Base-by-base conservation (phyloP, 2,113 vertebrate genomes). In the Cryptomyrus ogoouensis region DNA sequence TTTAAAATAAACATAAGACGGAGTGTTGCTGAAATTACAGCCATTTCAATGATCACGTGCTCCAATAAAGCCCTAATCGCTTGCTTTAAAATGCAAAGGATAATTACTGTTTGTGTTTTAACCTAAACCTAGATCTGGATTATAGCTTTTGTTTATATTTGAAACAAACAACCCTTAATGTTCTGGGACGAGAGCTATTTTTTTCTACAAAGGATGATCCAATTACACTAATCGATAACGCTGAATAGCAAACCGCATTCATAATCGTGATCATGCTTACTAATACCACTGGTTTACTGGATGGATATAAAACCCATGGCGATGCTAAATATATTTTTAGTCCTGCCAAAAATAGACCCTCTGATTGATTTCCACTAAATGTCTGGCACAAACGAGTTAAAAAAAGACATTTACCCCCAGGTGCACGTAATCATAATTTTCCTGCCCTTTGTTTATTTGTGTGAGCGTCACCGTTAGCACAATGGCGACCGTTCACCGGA, bases 281-380 rank as follows among this genome's bases (percentile, higher is more conserved):
- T 87, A 52, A 87, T 83, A 56, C 35, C 88, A 90, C 80, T 91
- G 62, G 90, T 91, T 91, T 89, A 88, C 89, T 87, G 89, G 88
- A 92, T 92, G 92, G 88, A 92, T 91, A 91, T 91, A 93, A 92
- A 94, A 92, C 94, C 74, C 89, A 91, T 42, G 15, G 90, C 90
- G 87, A 85, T 83, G 56, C 74, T 42, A 70, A 70, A 84, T 89
- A 92, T 95, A 94, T 94, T 94, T 93, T 93, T 92, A 94, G 91
- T 92, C 88, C 89, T 77, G 42, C 94, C 93, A 94, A 93, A 90
- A 95, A 96, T 94, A 96, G 92, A 91, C 90, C 66, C 49, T 49
- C 88, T 89, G 66, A 39, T 90, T 91, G 93, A 92, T 90, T 91
- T 92, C 91, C 50, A 42, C 89, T 92, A 89, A 92, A 93, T 92